Conservation (phyloP, 2,888 invertebrate genomes). For the Odontocerum albicorne region DNA sequence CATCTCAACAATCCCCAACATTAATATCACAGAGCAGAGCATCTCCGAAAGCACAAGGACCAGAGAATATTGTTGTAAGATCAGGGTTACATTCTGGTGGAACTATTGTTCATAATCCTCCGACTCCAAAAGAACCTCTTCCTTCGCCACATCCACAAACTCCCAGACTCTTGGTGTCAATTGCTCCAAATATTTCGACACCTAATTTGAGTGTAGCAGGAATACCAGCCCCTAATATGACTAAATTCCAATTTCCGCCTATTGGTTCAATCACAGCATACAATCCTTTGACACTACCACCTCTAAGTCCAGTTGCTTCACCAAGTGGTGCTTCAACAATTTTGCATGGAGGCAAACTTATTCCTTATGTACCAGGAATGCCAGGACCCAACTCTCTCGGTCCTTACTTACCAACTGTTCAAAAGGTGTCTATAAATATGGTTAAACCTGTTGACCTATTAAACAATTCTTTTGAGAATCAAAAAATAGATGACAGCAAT, state of each 20-base stretch:
- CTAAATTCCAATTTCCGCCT: slow-evolving; percentile 67
- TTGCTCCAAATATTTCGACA: slow-evolving; percentile 56
- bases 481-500: neutral
- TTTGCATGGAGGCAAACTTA: slow-evolving; percentile 70
- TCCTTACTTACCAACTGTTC: slow-evolving; percentile 45
- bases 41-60: slow-evolving; percentile 49
- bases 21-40: slow-evolving; percentile 54
- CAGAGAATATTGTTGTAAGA: slow-evolving; percentile 73
- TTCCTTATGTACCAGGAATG: slow-evolving; percentile 85
- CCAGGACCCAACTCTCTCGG: slow-evolving; percentile 75
- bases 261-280: slow-evolving; percentile 70
- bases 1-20: slow-evolving; percentile 60
- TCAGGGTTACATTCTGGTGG: slow-evolving; percentile 84
- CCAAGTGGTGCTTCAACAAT: slow-evolving; percentile 66
- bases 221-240: slow-evolving; percentile 50
- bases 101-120: slow-evolving; percentile 68
- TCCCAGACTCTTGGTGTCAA: slow-evolving; percentile 60
- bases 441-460: slow-evolving; percentile 18
- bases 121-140: slow-evolving; percentile 53
- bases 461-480: slow-evolving; percentile 20
- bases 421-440: slow-evolving; percentile 25
- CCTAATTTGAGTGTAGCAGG: slow-evolving; percentile 55
- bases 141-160: slow-evolving; percentile 53
- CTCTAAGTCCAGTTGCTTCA: slow-evolving; percentile 50
- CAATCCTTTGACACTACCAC: slow-evolving; percentile 68